Evolutionary conservation across 2,797 vertebrate species (phyloP).

Genomic region (Myoxocephalus aenaeus): DNA sequence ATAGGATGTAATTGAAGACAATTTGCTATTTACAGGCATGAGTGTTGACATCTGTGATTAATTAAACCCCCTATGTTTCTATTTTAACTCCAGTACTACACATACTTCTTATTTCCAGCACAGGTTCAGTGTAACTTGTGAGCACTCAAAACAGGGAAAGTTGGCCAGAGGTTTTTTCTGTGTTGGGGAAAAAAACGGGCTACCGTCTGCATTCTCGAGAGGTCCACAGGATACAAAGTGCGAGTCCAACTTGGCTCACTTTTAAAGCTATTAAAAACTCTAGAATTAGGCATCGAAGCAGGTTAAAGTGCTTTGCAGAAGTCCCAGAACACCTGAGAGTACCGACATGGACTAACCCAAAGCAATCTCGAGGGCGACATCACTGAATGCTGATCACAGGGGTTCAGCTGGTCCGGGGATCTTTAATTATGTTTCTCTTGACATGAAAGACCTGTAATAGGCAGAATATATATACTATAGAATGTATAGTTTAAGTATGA

Average conservation of each 20-base stretch:
- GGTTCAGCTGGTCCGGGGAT: slow-evolving; percentile 48
- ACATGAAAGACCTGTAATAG: slow-evolving; percentile 50
- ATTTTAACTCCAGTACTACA: neutral
- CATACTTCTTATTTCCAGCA: slow-evolving; percentile 14
- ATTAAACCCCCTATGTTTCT: neutral
- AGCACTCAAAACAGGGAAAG: neutral
- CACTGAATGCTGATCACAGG: slow-evolving; percentile 53
- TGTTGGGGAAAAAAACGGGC: neutral
- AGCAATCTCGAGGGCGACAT: slow-evolving; percentile 31
- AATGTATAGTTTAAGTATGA: slow-evolving; percentile 14
- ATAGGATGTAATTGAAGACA: neutral
- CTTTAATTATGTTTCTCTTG: slow-evolving; percentile 53
- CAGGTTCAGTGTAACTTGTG: slow-evolving; percentile 48
- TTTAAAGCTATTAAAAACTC: neutral
- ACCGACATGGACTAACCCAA: slow-evolving; percentile 47
- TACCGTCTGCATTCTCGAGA: neutral
- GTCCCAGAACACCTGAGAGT: slow-evolving; percentile 10
- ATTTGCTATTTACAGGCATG: neutral
- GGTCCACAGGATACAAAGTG: neutral
- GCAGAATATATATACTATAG: slow-evolving; percentile 55
- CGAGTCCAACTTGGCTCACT: neutral
- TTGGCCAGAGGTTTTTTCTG: neutral
- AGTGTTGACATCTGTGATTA: neutral
- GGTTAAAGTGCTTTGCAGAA: slow-evolving; percentile 23
- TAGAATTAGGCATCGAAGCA: neutral